Evolutionary conservation across 2,113 vertebrate species (phyloP), one percentile per base, ranked within the genome.

Genomic region (Baryphthengus martii): DNA sequence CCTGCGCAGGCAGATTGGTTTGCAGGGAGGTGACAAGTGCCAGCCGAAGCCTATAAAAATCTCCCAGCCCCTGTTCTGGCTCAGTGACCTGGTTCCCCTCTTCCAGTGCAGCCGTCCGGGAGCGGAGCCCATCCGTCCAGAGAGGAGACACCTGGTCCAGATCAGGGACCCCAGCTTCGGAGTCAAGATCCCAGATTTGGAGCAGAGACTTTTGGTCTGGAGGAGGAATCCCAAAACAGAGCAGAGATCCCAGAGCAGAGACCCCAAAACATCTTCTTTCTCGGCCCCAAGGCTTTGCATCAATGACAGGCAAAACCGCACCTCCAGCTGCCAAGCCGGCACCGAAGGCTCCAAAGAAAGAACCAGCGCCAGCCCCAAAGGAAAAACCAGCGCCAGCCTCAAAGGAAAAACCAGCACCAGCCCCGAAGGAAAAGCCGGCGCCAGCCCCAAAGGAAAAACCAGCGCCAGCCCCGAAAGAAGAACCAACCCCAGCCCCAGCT

Each of bases 1-100:
- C 96, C 96, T 88, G 94, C 40, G 11, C 90, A 93, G 93, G 88
- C 94, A 95, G 96, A 95, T 97, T 96, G 95, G 95, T 94, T 95
- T 93, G 89, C 82, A 94, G 61, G 84, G 82, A 93, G 90, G 82
- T 90, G 95, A 96, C 96, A 96, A 95, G 93, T 96, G 96, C 94
- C 96, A 96, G 88, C 31, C 52, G 10, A 82, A 88, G 65, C 79
- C 82, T 97, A 97, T 97, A 97, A 97, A 97, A 94, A 58, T 75
- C 91, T 74, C 53, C 35, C 83, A 71, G 50, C 78, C 31, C 65
- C 78, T 88, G 74, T 67, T 53, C 84, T 88, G 94, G 76, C 86
- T 90, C 94, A 88, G 90, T 88, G 94, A 80, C 75, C 76, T 9
- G n/a, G 55, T 59, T 66, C 63, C 59, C 88, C 58, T 17, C 31